Evolutionary conservation across 2,888 invertebrate genomes (phyloP), one percentile per base, ranked within the genome.

Genomic region (Melanotus villosus): DNA sequence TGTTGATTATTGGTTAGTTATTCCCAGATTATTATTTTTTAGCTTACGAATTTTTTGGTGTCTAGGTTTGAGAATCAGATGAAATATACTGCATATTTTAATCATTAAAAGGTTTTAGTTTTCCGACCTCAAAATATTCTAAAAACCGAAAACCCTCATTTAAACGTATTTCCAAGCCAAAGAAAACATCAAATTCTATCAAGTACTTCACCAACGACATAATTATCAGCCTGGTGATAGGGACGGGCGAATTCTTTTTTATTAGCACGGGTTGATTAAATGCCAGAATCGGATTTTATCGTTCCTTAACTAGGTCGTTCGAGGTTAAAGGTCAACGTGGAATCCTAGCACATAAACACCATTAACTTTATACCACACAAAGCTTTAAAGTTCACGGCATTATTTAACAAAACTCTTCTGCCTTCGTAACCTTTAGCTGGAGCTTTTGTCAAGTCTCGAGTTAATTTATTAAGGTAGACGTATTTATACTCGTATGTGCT

Each of bases 251-350:
- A 26, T 26, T 3, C 26, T 7, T 26, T 26, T 41, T 41, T 14
- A 41, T 41, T 38, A 9, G 5, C 14, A 38, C n/a, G 36, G 32
- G 7, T 2, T 38, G 41, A 41, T 41, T n/a, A n/a, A 41, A 41
- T 14, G 6, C 41, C 45, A 21, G 45, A 45, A 45, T n/a, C 45
- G 45, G 45, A 45, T 21, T 2, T 21, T 21, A 45, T 9, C n/a
- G 21, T 21, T 19, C 21, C 9, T 14, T 19, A 45, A 45, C 4
- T 45, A 21, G 45, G 45, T 45, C 45, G 12, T 45, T 9, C 21
- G 45, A 21, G 45, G 45, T 45, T 45, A 45, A 45, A 45, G 45
- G 45, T 45, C 45, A 45, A n/a, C 21, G 45, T 45, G 45, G 45
- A 45, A 21, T 45, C 21, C 21, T 21, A 21, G 45, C 21, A 45